phyloP scores from a whole-genome alignment of 2,113 vertebrate species.

The Xenopus tropicalis region DNA sequence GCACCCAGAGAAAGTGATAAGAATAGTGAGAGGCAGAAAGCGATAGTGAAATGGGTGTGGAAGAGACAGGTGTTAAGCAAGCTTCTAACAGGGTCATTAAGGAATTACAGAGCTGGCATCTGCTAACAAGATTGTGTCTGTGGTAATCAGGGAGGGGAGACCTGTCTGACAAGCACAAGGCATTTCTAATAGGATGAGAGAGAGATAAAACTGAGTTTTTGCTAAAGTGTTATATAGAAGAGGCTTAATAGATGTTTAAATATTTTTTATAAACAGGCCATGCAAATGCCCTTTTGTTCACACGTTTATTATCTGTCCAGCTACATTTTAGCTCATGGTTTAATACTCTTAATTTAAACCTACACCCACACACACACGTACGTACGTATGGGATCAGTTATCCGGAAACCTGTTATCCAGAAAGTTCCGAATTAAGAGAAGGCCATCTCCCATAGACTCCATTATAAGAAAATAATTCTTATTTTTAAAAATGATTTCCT shows the following conservation, averaged over 20 bases:
- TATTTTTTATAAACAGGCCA: background rate
- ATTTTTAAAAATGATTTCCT: too few species aligned
- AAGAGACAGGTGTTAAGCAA: constrained; percentile 8
- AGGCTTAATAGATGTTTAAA: background rate
- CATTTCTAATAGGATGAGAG: constrained; percentile 31
- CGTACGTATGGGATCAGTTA: too few species aligned
- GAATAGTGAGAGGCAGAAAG: too few species aligned
- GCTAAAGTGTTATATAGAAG: background rate
- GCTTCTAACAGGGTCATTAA: constrained; percentile 39
- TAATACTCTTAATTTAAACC: too few species aligned
- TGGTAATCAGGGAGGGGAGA: constrained; percentile 26
- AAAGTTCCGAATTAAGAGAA: too few species aligned
- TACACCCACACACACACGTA: too few species aligned
- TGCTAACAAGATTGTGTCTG: constrained; percentile 36
- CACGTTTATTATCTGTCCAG: background rate
- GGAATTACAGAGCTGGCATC: constrained; percentile 37
- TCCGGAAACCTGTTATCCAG: too few species aligned
- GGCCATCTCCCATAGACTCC: too few species aligned
- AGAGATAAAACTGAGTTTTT: background rate
- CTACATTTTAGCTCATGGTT: background rate
- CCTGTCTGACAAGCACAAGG: constrained; percentile 17
- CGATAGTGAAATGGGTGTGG: constrained; percentile 9
- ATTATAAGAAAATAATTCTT: too few species aligned
- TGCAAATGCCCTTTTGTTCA: background rate
- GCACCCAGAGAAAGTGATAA: too few species aligned